Percentiles rank a stretch among this genome's conserved stretches.
Conservation (phyloP, 2,113 vertebrate species). For the Fukomys damarensis region DNA sequence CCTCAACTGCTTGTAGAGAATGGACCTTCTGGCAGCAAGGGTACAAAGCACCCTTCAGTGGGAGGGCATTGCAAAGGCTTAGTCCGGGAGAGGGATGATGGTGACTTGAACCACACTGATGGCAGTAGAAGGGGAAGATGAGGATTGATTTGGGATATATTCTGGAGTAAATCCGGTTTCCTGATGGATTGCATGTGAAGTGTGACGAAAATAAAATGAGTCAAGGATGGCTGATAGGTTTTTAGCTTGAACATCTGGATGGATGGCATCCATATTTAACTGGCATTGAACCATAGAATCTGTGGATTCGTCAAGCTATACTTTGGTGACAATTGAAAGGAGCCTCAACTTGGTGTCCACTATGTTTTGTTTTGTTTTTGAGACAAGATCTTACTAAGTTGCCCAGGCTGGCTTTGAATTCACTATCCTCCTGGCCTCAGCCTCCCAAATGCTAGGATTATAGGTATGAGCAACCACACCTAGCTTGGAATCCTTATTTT, state of each 20-base stretch:
- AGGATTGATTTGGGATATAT: not conserved
- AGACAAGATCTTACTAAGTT: not conserved
- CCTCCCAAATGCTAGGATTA: not conserved
- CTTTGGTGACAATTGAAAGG: slow-evolving; percentile 26
- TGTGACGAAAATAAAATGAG: slow-evolving; percentile 7
- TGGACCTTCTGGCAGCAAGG: not conserved
- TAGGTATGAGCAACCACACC: not conserved
- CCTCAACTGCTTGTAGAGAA: not conserved
- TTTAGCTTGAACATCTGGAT: not conserved
- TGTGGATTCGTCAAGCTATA: not conserved
- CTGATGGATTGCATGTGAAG: not conserved
- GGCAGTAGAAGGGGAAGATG: not conserved
- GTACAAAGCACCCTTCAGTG: not conserved
- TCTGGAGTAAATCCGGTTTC: slow-evolving; percentile 51
- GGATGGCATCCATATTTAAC: slow-evolving; percentile 16
- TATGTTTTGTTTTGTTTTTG: not conserved
- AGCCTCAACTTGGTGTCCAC: not conserved
- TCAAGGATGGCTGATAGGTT: not conserved
- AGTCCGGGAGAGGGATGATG: not conserved
- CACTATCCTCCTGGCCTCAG: not conserved
- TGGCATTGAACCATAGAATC: not conserved
- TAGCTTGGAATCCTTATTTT: not conserved
- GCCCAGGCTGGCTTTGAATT: not conserved
- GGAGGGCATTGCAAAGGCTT: not conserved
- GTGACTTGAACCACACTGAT: slow-evolving; percentile 5